phyloP scores from a whole-genome alignment of 2,888 invertebrate species.

The Melanostoma scalare region DNA sequence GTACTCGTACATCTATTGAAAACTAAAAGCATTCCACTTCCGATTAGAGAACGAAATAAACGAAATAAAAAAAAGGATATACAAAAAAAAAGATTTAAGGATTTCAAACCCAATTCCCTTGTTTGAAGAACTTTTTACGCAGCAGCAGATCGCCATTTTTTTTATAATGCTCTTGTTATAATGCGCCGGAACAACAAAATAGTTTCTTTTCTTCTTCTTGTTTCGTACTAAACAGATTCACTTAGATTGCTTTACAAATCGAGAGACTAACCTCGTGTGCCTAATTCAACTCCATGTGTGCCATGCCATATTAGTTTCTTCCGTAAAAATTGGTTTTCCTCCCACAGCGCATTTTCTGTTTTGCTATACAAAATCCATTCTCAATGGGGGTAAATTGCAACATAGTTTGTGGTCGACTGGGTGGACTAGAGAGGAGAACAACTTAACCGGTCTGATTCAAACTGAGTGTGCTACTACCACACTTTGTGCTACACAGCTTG shows the following conservation, averaged over 20 bases:
- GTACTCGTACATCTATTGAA: conserved; percentile 17
- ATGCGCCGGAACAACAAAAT: conserved; percentile 45
- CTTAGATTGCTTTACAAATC: conserved; percentile 39
- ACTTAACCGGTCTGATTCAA: conserved; percentile 56
- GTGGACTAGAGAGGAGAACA: conserved; percentile 45
- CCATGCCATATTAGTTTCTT: conserved; percentile 20
- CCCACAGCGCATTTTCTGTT: conserved; percentile 28
- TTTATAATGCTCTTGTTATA: conserved; percentile 5
- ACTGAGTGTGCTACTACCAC: conserved; percentile 28
- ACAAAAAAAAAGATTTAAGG: not conserved
- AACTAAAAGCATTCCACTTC: conserved; percentile 44
- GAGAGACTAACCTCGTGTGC: conserved; percentile 11
- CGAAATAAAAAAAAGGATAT: conserved; percentile 41
- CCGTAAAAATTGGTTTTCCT: not conserved
- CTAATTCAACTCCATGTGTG: conserved; percentile 38
- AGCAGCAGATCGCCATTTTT: conserved; percentile 18
- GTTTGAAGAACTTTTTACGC: conserved; percentile 59
- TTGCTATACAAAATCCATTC: conserved; percentile 25
- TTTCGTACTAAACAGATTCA: conserved; percentile 48
- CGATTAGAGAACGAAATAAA: conserved; percentile 19
- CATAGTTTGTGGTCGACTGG: conserved; percentile 47
- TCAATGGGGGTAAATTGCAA: conserved; percentile 37
- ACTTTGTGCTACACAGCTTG: conserved; percentile 47
- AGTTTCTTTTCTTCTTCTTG: conserved; percentile 13
- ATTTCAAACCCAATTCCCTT: conserved; percentile 49